These are phyloP conservation scores for Micronycteris hirsuta DNA, from an alignment of 2,113 vertebrate genomes.

Conservation along the genomic window DNA sequence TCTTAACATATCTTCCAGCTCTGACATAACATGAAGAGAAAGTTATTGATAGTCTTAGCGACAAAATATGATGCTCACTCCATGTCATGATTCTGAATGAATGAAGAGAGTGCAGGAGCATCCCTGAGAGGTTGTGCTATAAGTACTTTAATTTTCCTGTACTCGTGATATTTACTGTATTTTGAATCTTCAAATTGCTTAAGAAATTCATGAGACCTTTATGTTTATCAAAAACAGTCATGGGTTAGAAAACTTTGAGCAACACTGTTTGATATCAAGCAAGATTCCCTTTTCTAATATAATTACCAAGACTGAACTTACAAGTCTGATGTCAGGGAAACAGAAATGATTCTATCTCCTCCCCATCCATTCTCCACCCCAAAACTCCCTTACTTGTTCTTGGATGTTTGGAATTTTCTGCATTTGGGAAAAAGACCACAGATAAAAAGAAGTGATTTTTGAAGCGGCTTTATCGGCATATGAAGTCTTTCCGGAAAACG, in stretches of 20 bases:
- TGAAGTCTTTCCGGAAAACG: too few species aligned
- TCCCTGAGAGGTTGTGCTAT: neutral
- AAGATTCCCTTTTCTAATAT: neutral
- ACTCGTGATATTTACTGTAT: neutral
- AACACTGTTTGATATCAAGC: neutral
- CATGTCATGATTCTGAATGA: neutral
- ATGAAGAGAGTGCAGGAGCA: neutral
- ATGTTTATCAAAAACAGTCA: neutral
- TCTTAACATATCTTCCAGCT: neutral
- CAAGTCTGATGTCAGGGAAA: neutral
- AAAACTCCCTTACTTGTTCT: neutral
- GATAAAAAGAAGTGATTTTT: neutral
- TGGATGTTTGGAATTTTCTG: neutral
- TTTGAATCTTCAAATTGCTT: neutral
- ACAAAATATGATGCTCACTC: neutral
- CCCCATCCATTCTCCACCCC: neutral
- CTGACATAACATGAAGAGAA: neutral
- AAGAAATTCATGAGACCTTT: neutral
- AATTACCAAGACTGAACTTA: neutral
- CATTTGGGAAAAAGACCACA: neutral
- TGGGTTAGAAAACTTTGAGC: neutral
- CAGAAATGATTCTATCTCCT: neutral
- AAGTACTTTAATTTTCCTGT: neutral
- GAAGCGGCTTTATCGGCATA: neutral
- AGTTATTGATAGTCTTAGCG: neutral